phyloP scores from a whole-genome alignment of 2,888 invertebrate genomes.

The Perizoma flavofasciatum region DNA sequence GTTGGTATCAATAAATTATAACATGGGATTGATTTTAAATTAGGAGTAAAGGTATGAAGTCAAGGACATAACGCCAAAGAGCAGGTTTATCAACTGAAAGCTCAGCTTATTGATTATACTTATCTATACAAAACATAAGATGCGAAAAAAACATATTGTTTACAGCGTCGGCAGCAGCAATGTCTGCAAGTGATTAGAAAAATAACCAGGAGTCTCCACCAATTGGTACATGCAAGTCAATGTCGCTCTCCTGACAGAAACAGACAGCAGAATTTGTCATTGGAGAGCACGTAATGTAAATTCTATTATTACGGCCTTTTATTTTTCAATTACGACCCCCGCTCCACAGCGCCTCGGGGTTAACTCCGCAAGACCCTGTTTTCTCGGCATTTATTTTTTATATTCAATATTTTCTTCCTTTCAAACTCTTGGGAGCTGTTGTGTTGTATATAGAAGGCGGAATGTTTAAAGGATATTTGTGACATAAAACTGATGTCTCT shows the following conservation, averaged over 20 bases:
- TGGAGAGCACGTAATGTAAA: slow-evolving; percentile 81
- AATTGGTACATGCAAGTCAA: slow-evolving; percentile 59
- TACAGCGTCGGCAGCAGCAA: too few relatives aligned
- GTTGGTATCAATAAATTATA: neutral
- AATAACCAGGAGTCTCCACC: slow-evolving; percentile 43
- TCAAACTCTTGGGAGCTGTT: slow-evolving; percentile 23
- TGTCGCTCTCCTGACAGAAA: slow-evolving; percentile 75
- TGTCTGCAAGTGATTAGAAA: slow-evolving; percentile 36
- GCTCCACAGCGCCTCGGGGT: slow-evolving; percentile 72
- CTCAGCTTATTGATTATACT: too few relatives aligned
- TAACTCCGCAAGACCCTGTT: slow-evolving; percentile 62
- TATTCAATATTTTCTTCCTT: slow-evolving; percentile 35
- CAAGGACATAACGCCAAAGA: too few relatives aligned
- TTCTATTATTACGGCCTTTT: slow-evolving; percentile 83
- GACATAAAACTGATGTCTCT: too few relatives aligned
- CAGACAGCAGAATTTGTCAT: slow-evolving; percentile 79
- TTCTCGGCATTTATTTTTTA: slow-evolving; percentile 50
- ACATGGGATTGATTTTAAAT: neutral
- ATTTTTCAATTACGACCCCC: slow-evolving; percentile 82
- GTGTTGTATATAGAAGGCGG: slow-evolving; percentile 7
- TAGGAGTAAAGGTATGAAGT: neutral
- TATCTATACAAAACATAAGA: too few relatives aligned
- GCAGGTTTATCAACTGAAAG: too few relatives aligned
- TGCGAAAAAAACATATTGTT: too few relatives aligned
- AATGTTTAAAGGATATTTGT: neutral